Evolutionary conservation across 2,797 vertebrate species (phyloP).

Genomic region (Karalla daura): DNA sequence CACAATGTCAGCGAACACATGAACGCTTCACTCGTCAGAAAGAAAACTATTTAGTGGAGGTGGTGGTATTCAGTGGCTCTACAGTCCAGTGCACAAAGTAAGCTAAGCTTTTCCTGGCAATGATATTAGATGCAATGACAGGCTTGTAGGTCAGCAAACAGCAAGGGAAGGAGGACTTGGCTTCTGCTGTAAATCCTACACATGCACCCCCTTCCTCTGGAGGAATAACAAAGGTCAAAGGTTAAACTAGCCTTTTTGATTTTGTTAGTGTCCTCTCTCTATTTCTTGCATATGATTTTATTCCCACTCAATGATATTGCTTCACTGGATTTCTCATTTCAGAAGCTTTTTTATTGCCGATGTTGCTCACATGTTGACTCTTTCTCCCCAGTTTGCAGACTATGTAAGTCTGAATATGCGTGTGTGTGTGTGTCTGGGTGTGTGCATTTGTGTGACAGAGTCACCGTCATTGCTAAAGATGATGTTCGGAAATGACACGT

Average conservation of each 20-base stretch:
- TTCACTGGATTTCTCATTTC: constrained; percentile 21
- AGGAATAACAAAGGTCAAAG: constrained; percentile 11
- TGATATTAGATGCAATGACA: neutral
- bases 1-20: neutral
- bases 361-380: constrained; percentile 31
- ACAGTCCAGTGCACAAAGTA: neutral
- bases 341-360: constrained; percentile 17
- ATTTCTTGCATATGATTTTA: constrained; percentile 3
- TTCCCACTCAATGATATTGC: neutral
- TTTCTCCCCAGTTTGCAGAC: neutral
- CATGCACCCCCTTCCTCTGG: neutral
- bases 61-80: neutral
- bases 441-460: constrained; percentile 26
- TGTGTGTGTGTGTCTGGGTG: neutral
- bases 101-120: neutral
- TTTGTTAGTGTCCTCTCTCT: neutral
- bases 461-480: constrained; percentile 38
- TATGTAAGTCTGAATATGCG: neutral
- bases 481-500: constrained; percentile 84
- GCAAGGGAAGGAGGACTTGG: neutral
- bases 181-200: neutral
- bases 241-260: constrained; percentile 2
- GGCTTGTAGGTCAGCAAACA: neutral
- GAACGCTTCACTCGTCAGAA: neutral
- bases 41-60: neutral